Evolutionary conservation across 2,113 vertebrate species (phyloP).

Genomic region (Cyanoramphus novaezelandiae): DNA sequence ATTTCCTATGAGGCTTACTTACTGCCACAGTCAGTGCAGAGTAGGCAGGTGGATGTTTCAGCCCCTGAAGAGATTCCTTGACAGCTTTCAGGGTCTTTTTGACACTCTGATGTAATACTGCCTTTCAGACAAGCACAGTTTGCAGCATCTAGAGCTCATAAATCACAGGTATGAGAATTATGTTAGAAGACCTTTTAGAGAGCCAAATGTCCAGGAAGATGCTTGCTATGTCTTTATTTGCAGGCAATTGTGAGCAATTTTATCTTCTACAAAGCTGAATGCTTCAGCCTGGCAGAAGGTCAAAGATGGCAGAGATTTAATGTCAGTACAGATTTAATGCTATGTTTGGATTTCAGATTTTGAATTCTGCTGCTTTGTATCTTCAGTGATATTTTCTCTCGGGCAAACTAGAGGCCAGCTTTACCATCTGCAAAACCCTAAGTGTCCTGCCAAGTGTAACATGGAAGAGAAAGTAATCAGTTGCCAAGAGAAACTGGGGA

Average conservation of each 20-base stretch:
- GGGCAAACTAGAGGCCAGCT: background rate
- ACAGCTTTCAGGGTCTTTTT: conserved; percentile 1
- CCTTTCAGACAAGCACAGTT: background rate
- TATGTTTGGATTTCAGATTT: background rate
- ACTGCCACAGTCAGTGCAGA: background rate
- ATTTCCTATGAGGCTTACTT: background rate
- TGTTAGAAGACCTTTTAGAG: background rate
- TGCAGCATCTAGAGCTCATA: background rate
- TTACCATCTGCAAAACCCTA: background rate
- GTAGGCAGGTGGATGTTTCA: background rate
- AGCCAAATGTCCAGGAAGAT: background rate
- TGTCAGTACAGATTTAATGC: background rate
- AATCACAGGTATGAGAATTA: background rate
- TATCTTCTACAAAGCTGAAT: background rate
- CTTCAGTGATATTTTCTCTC: conserved; percentile 1
- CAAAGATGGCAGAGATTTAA: conserved; percentile 3
- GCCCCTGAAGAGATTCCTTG: background rate
- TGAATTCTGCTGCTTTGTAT: background rate
- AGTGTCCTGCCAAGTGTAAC: background rate
- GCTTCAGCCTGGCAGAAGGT: background rate
- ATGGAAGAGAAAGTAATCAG: conserved; percentile 11
- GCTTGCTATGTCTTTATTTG: background rate
- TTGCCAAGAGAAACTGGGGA: conserved; percentile 14
- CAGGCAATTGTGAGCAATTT: background rate
- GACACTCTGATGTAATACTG: background rate